These are phyloP conservation scores for Drosophila cognata DNA, from an alignment of 2,888 invertebrate species.

Conservation along the genomic window DNA sequence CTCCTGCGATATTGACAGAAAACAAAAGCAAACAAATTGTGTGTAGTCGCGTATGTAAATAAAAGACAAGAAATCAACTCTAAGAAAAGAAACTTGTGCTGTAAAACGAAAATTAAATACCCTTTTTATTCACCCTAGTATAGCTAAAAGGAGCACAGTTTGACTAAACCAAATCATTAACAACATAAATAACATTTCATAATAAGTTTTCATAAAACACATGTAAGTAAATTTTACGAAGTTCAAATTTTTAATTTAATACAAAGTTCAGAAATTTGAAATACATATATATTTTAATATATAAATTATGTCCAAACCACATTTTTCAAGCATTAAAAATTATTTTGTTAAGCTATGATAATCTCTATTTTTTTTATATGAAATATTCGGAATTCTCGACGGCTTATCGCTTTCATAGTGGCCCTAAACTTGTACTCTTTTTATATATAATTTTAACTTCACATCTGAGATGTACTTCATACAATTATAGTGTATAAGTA, in stretches of 20 bases:
- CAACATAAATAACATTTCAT: not conserved
- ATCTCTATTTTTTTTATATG: not conserved
- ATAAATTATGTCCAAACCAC: not conserved
- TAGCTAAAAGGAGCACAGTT: not conserved
- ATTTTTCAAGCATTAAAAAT: not conserved
- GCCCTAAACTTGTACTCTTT: not conserved
- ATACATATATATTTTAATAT: too few relatives aligned
- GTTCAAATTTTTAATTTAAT: not conserved
- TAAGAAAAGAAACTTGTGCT: not conserved
- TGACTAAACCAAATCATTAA: not conserved
- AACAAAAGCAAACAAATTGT: conserved; percentile 78
- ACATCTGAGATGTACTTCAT: not conserved
- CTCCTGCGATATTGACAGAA: conserved; percentile 73
- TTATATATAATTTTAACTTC: not conserved
- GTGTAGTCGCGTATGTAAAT: conserved; percentile 73
- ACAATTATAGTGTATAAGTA: conserved; percentile 21
- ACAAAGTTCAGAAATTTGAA: too few relatives aligned
- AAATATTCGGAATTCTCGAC: not conserved
- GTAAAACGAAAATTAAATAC: conserved; percentile 15
- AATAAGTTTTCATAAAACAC: not conserved
- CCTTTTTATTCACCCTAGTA: not conserved
- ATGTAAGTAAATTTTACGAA: not conserved
- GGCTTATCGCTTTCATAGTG: not conserved
- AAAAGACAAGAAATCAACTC: conserved; percentile 43
- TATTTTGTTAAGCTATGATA: too few relatives aligned